Percentiles rank a stretch among this genome's conserved stretches.
These are phyloP conservation scores for Chiridota heheva DNA, from an alignment of 35 echinoderm and acorn worm species.

Conservation along the genomic window DNA sequence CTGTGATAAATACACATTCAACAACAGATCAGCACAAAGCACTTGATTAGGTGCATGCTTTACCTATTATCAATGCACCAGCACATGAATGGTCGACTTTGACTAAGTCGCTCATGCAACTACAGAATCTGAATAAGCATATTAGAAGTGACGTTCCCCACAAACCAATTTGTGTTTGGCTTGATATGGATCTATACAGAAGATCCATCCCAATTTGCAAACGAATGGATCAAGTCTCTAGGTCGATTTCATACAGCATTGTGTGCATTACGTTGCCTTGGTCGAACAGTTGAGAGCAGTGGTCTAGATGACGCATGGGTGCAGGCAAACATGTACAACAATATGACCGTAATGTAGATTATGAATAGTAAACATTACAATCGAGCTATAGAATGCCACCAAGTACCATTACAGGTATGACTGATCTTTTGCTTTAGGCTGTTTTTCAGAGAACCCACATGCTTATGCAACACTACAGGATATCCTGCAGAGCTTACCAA, in stretches of 20 bases:
- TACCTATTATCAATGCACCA: conserved; percentile 50
- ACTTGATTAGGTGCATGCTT: conserved; percentile 26
- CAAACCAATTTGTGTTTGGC: conserved; percentile 6
- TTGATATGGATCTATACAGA: conserved; percentile 45
- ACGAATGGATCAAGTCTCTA: not conserved
- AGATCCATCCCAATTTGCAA: not conserved
- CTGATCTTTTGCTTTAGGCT: not conserved
- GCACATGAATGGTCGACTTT: conserved; percentile 46
- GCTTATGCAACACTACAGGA: not conserved
- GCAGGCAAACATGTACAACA: too few species aligned
- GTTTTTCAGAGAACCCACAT: not conserved
- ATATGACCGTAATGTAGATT: too few species aligned
- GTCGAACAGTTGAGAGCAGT: conserved; percentile 18
- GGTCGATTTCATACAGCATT: conserved; percentile 23
- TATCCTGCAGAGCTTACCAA: not conserved
- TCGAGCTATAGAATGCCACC: conserved; percentile 21
- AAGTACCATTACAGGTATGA: conserved; percentile 11
- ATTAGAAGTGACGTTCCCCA: not conserved
- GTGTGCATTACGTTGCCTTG: conserved; percentile 36
- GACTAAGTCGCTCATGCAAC: conserved; percentile 2
- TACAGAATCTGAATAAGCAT: conserved; percentile 17
- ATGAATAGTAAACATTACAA: too few species aligned
- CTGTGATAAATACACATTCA: not conserved
- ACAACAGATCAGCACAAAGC: not conserved
- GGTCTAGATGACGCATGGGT: too few species aligned